Conservation (phyloP, 2,888 invertebrate species). For the Strigamia crassipes region DNA sequence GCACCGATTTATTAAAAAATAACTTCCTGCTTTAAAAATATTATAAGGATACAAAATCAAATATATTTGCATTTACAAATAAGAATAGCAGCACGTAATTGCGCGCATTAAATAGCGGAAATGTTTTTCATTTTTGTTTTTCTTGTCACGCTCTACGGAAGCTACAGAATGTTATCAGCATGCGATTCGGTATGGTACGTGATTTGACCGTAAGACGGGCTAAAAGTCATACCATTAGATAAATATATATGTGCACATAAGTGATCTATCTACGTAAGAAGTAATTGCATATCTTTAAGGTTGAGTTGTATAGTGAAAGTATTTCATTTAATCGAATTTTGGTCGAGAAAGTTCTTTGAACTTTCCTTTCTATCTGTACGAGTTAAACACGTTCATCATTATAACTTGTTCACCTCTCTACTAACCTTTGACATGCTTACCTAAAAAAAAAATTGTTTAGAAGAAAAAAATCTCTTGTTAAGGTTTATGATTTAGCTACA, state of each 20-base stretch:
- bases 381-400: conserved; percentile 6
- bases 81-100: not conserved
- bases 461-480: not conserved
- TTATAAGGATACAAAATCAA: not conserved
- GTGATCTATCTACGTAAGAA: not conserved
- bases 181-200: conserved; percentile 19
- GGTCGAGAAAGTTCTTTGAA: conserved; percentile 1
- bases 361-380: not conserved
- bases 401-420: conserved; percentile 9
- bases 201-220: conserved; percentile 9
- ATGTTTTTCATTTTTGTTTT: conserved; percentile 22
- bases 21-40: not conserved
- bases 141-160: conserved; percentile 26
- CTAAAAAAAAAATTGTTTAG: not conserved
- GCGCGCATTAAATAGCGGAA: not conserved
- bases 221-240: not conserved
- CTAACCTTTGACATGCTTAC: not conserved
- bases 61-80: not conserved
- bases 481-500: not conserved
- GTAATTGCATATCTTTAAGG: not conserved
- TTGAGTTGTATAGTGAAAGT: conserved; percentile 5
- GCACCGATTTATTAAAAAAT: not conserved
- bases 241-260: too few species aligned
- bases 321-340: not conserved
- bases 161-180: not conserved